Conservation (phyloP, 2,113 vertebrate genomes). For the Phrynosoma platyrhinos region DNA sequence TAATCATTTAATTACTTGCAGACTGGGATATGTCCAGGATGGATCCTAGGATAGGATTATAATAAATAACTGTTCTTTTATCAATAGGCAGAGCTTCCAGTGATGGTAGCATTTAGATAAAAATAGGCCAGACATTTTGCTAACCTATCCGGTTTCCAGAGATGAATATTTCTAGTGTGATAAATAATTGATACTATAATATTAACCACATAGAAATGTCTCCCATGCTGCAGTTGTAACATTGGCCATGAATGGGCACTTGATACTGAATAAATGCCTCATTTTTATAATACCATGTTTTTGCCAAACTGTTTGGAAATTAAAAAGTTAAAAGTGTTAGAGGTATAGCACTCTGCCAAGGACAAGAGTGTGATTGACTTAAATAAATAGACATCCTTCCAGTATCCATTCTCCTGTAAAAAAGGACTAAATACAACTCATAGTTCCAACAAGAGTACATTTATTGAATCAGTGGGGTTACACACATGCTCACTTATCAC, state of each 20-base stretch:
- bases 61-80: too few relatives aligned
- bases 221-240: background rate
- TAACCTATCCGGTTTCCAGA: background rate
- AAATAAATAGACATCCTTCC: background rate
- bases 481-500: too few relatives aligned
- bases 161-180: background rate
- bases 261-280: slow-evolving; percentile 6
- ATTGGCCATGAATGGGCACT: background rate
- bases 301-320: background rate
- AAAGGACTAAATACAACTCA: too few relatives aligned
- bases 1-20: background rate
- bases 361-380: background rate
- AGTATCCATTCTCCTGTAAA: background rate
- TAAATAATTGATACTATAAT: background rate
- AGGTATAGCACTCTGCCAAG: background rate
- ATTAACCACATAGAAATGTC: background rate
- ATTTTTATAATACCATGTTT: background rate
- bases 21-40: background rate
- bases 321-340: background rate
- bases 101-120: background rate
- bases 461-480: too few relatives aligned
- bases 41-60: too few relatives aligned
- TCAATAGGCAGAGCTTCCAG: background rate
- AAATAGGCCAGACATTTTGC: background rate
- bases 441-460: too few relatives aligned